Base-by-base conservation (phyloP, 2,888 invertebrate species). In the Caenorhabditis plicata region DNA sequence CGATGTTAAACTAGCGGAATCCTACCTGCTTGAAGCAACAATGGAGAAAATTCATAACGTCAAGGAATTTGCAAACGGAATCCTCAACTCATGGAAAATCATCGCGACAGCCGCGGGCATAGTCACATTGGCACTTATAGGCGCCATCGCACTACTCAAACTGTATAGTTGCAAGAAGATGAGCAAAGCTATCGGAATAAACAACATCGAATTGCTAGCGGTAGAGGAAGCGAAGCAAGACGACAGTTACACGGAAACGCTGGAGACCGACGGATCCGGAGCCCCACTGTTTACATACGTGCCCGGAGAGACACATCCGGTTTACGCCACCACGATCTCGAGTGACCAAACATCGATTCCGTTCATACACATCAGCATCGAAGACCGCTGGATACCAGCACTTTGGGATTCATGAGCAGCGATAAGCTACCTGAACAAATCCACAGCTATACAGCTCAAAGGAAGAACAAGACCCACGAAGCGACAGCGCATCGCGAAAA, bases 281-380 rank as follows among this genome's bases (percentile, higher is more conserved):
- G n/a, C 49, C 9, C 55, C 55, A 23, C 15, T 55, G 19, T 55
- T 55, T 49, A 49, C 43, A 9, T 55, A 49, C 32, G 17, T 53
- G 8, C 53, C 53, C 20, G 47, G 46, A 15, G 13, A 41, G 15
- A 41, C 49, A n/a, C n/a, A n/a, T 13, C 48, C 55, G 17, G 17
- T 45, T 17, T 36, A 35, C 29, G 35, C 36, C 25, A 31, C 31
- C 2, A 27, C 39, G 5, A 27, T 15, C 11, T 29, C 31, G 1
- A 23, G 29, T 23, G 27, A 13, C 8, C 9, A 11, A 9, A 13
- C 42, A 25, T 19, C 3, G 3, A 38, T 51, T 8, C 51, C 51
- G 8, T 51, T 31, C 19, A 25, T 51, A 0, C 43, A 29, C 2
- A 38, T 51, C 5, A 19, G 44, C 1, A 43, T 51, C 25, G 44